These are phyloP conservation scores for Borostomias antarcticus DNA, from an alignment of 2,797 vertebrate genomes.

Conservation along the genomic window DNA sequence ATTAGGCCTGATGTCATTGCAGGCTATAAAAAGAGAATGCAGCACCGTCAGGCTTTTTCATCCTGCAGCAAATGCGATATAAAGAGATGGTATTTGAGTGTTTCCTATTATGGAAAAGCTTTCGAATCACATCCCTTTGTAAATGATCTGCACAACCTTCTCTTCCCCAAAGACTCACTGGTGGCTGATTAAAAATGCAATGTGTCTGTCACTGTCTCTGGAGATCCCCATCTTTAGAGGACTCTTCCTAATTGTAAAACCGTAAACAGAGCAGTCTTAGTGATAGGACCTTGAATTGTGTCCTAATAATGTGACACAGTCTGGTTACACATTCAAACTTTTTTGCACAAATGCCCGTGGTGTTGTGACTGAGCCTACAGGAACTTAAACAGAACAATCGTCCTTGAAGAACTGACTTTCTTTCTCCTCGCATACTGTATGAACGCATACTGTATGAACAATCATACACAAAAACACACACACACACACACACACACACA, in stretches of 20 bases:
- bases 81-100: conserved; percentile 23
- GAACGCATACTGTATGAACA: too few species aligned
- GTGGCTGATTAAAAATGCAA: conserved; percentile 25
- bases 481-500: background rate
- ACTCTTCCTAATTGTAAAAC: conserved; percentile 2
- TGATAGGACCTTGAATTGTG: conserved; percentile 47
- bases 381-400: too few species aligned
- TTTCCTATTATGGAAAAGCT: conserved; percentile 18
- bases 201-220: conserved; percentile 13
- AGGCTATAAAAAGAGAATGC: conserved; percentile 36
- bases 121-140: conserved; percentile 24
- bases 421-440: too few species aligned
- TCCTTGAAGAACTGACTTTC: background rate
- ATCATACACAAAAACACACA: too few species aligned
- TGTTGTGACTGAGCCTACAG: too few species aligned
- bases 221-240: conserved; percentile 8
- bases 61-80: conserved; percentile 35
- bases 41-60: conserved; percentile 30
- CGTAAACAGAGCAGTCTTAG: background rate
- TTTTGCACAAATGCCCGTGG: too few species aligned
- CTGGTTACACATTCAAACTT: conserved; percentile 27
- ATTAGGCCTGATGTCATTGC: conserved; percentile 28
- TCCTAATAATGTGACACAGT: conserved; percentile 46
- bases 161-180: conserved; percentile 24
- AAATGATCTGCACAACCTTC: conserved; percentile 20